Percentiles rank a stretch among this genome's conserved stretches.
phyloP scores from a whole-genome alignment of 2,888 invertebrate genomes.

The Spodoptera littoralis region DNA sequence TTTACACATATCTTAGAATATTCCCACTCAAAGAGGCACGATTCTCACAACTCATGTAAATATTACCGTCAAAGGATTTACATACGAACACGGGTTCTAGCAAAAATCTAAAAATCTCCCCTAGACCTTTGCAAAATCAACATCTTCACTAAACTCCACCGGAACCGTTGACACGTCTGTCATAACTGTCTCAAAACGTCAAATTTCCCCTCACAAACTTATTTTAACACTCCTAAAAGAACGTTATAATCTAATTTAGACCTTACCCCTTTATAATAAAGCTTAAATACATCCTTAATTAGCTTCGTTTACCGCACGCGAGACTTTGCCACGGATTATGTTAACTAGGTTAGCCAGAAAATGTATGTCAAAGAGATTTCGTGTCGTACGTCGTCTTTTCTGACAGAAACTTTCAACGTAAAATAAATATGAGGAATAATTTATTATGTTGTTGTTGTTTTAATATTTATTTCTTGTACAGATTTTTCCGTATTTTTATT shows the following conservation, averaged over 20 bases:
- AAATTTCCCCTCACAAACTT: slow-evolving; percentile 53
- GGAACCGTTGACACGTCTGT: slow-evolving; percentile 55
- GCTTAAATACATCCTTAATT: slow-evolving; percentile 40
- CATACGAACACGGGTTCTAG: slow-evolving; percentile 21
- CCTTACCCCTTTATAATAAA: slow-evolving; percentile 41
- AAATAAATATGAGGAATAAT: slow-evolving; percentile 36
- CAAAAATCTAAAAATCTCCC: slow-evolving; percentile 40
- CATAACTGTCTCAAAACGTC: slow-evolving; percentile 64
- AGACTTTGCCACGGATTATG: slow-evolving; percentile 44
- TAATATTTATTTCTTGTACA: slow-evolving; percentile 5
- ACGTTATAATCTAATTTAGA: slow-evolving; percentile 19
- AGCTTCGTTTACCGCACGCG: slow-evolving; percentile 25
- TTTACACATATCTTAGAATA: slow-evolving; percentile 27
- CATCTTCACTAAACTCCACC: slow-evolving; percentile 44
- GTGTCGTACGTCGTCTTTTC: slow-evolving; percentile 33
- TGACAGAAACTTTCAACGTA: slow-evolving; percentile 32
- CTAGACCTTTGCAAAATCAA: slow-evolving; percentile 34
- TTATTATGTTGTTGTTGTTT: slow-evolving; percentile 31
- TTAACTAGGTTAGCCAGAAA: slow-evolving; percentile 61
- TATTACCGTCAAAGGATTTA: slow-evolving; percentile 40
- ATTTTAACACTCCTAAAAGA: slow-evolving; percentile 15
- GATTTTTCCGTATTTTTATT: slow-evolving; percentile 7
- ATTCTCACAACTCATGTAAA: slow-evolving; percentile 41
- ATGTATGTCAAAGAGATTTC: slow-evolving; percentile 56
- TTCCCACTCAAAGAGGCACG: slow-evolving; percentile 38